Evolutionary conservation across 2,113 vertebrate genomes (phyloP).

Genomic region (Tretioscincus oriximinensis): DNA sequence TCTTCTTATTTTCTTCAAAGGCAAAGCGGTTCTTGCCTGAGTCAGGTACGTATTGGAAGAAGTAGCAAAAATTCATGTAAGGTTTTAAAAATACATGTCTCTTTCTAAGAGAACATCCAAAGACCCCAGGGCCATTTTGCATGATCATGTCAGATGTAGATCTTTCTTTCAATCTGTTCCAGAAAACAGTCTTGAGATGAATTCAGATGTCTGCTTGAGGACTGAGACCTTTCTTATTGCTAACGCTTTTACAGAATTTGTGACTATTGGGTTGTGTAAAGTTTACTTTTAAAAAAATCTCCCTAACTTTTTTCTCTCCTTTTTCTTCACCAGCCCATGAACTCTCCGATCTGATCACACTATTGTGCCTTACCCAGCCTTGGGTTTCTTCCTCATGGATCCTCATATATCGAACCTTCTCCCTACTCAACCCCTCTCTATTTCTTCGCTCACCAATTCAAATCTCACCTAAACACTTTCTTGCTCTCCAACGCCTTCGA

Average conservation of each 20-base stretch:
- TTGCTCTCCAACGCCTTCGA: too few species aligned
- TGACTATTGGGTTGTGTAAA: too few species aligned
- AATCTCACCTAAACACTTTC: too few species aligned
- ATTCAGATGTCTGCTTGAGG: neutral
- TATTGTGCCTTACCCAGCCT: too few species aligned
- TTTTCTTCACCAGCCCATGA: too few species aligned
- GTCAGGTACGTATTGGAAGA: neutral
- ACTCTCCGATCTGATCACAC: too few species aligned
- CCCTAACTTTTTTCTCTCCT: too few species aligned
- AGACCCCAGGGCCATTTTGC: neutral
- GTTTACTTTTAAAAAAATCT: neutral
- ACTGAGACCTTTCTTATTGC: neutral
- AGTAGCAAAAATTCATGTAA: slow-evolving; percentile 11
- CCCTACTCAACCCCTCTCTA: too few species aligned
- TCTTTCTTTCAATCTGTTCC: neutral
- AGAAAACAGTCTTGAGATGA: neutral
- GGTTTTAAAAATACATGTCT: slow-evolving; percentile 17
- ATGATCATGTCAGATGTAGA: neutral
- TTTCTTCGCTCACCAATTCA: too few species aligned
- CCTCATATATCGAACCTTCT: too few species aligned
- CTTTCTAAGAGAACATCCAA: neutral
- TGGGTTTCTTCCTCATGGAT: too few species aligned
- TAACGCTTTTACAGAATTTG: neutral
- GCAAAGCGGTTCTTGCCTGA: neutral
- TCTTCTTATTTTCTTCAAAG: neutral